Conservation (phyloP, 2,113 vertebrate genomes). For the Thryonomys swinderianus region DNA sequence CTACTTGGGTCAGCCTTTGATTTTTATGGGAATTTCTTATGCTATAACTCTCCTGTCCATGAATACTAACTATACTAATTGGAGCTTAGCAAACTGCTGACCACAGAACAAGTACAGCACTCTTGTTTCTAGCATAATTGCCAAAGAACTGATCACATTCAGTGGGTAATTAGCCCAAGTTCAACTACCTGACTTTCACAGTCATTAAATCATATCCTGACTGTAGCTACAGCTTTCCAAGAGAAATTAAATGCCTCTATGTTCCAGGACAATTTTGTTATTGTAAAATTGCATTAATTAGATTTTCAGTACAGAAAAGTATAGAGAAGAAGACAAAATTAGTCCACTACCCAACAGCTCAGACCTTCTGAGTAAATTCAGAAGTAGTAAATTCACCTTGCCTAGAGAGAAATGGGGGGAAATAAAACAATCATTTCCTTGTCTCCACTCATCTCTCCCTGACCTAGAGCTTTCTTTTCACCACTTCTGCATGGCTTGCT, state of each 20-base stretch:
- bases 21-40: constrained; percentile 35
- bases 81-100: constrained; percentile 27
- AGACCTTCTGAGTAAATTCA: background rate
- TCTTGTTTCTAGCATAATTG: background rate
- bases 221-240: constrained; percentile 21
- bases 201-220: constrained; percentile 40
- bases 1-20: background rate
- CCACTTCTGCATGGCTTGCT: constrained; percentile 2
- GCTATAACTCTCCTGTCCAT: background rate
- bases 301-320: background rate
- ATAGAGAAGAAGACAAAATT: constrained; percentile 48
- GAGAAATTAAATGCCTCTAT: constrained; percentile 12
- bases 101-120: background rate
- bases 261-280: constrained; percentile 30
- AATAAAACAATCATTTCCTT: background rate
- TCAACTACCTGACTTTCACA: constrained; percentile 24
- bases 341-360: background rate
- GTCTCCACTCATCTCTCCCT: background rate
- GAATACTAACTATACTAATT: constrained; percentile 1
- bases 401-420: background rate
- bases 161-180: background rate
- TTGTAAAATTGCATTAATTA: background rate
- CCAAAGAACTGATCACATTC: constrained; percentile 27
- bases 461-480: constrained; percentile 26
- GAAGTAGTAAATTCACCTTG: background rate